Percentiles rank a stretch among this genome's conserved stretches.
These are phyloP conservation scores for Sebastes oblongus DNA, from an alignment of 2,797 vertebrate species.

Conservation along the genomic window DNA sequence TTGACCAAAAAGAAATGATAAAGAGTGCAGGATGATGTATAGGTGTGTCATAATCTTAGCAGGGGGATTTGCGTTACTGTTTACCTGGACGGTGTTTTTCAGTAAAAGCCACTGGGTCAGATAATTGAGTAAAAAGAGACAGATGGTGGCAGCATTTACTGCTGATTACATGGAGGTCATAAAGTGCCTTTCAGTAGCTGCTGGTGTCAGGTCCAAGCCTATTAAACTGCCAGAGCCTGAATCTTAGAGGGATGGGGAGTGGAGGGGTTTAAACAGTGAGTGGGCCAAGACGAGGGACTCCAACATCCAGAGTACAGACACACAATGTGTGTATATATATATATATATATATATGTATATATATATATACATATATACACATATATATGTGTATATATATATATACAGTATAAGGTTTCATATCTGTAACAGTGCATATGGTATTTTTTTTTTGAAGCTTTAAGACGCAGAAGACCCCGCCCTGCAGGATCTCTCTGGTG, in stretches of 20 bases:
- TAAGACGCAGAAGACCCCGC: not conserved
- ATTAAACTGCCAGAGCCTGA: conserved; percentile 75
- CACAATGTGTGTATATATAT: not conserved
- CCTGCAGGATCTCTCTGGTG: not conserved
- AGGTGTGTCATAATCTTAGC: conserved; percentile 47
- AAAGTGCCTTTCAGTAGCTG: conserved; percentile 76
- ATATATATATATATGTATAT: too few relatives aligned
- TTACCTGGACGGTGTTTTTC: conserved; percentile 76
- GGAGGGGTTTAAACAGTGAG: conserved; percentile 30
- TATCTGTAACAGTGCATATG: not conserved
- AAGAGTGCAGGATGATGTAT: conserved; percentile 46
- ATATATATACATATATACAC: too few relatives aligned
- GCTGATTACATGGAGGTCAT: conserved; percentile 84
- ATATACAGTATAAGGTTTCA: not conserved
- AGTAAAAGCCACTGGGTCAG: conserved; percentile 82
- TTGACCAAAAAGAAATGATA: conserved; percentile 30
- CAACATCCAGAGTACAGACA: not conserved
- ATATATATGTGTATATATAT: too few relatives aligned
- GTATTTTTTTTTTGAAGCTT: not conserved
- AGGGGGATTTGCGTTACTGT: conserved; percentile 59
- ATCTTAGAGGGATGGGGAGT: conserved; percentile 50
- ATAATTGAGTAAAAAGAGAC: conserved; percentile 84
- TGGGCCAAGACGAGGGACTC: not conserved
- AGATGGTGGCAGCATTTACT: conserved; percentile 84
- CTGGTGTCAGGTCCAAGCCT: conserved; percentile 61